Conservation (phyloP, 1,140 invertebrate species). For the Cyclargus thomasi region DNA sequence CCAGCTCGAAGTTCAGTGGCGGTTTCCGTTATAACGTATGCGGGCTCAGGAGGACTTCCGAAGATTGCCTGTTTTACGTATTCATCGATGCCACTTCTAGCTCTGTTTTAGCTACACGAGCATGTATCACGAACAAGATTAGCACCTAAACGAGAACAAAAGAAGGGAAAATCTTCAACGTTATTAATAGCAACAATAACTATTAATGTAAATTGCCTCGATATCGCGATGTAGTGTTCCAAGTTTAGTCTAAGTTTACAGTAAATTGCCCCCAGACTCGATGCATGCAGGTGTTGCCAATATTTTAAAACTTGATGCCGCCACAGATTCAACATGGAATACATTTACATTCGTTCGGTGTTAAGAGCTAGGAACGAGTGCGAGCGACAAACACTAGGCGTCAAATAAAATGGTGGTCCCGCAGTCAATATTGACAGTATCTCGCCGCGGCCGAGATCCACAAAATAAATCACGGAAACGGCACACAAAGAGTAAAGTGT, state of each 20-base stretch:
- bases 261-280: too few relatives aligned
- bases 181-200: too few relatives aligned
- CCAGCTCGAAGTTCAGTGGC: neutral
- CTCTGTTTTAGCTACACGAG: neutral
- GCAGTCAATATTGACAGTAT: slow-evolving; percentile 38
- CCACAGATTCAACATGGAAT: neutral
- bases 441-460: slow-evolving; percentile 32
- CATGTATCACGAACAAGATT: too few relatives aligned
- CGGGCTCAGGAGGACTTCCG: neutral
- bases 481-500: slow-evolving; percentile 67
- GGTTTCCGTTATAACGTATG: neutral
- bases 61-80: neutral
- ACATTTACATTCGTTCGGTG: neutral
- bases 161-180: too few relatives aligned
- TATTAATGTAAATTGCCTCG: too few relatives aligned
- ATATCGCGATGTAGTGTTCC: too few relatives aligned
- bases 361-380: neutral
- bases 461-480: slow-evolving; percentile 49
- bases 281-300: too few relatives aligned
- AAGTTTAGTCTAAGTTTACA: too few relatives aligned
- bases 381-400: neutral
- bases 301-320: too few relatives aligned
- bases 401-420: slow-evolving; percentile 18
- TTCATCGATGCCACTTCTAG: neutral
- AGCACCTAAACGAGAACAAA: too few relatives aligned